These are phyloP conservation scores for Petaurus breviceps DNA, from an alignment of 2,113 vertebrate species.

Conservation along the genomic window DNA sequence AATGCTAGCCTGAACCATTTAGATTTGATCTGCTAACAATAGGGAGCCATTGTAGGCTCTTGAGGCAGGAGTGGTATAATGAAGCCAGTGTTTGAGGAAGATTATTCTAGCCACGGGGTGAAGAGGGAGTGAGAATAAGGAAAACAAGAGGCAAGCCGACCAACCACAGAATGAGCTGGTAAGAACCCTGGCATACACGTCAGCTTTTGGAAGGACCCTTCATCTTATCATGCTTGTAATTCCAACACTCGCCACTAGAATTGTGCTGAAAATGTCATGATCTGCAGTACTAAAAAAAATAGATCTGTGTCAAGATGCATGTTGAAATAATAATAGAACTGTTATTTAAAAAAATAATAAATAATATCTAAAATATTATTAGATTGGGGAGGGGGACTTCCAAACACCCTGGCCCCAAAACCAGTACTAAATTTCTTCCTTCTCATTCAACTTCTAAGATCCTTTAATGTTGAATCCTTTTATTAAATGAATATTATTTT, in stretches of 20 bases:
- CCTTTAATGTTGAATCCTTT: neutral
- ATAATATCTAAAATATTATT: neutral
- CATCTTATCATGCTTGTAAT: neutral
- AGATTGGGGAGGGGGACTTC: neutral
- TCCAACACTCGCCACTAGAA: neutral
- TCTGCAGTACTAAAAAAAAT: neutral
- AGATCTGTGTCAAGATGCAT: neutral
- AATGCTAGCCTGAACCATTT: neutral
- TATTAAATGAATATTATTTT: neutral
- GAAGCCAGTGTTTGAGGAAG: neutral
- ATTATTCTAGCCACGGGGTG: neutral
- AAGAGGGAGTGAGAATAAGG: neutral
- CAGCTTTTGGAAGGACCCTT: neutral
- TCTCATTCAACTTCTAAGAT: neutral
- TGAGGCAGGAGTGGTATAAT: neutral
- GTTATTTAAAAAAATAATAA: neutral
- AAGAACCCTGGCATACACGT: neutral
- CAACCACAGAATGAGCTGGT: neutral
- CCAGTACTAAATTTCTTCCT: neutral
- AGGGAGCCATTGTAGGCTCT: neutral
- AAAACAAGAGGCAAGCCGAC: neutral
- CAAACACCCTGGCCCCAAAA: neutral
- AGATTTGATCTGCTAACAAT: neutral
- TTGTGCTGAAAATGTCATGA: neutral
- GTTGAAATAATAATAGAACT: neutral